Percentiles rank a stretch among this genome's conserved stretches.
phyloP scores from a whole-genome alignment of 2,888 invertebrate species.

The Dichetophora obliterata region DNA sequence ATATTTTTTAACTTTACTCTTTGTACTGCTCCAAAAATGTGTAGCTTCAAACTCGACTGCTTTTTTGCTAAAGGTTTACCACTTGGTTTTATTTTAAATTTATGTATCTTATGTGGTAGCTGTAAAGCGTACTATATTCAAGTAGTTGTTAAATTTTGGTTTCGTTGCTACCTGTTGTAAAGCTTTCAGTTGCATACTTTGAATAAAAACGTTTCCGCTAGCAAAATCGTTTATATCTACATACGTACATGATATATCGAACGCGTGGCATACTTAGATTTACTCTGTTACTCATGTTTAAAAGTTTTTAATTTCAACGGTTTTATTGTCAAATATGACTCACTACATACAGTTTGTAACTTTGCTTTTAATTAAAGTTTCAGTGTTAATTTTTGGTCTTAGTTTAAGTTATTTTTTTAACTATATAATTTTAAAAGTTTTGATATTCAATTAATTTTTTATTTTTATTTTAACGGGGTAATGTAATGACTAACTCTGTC shows the following conservation, averaged over 20 bases:
- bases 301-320: not conserved
- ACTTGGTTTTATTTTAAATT: no score
- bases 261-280: slow-evolving; percentile 10
- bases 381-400: not conserved
- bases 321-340: slow-evolving; percentile 35
- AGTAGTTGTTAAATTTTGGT: not conserved
- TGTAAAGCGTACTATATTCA: not conserved
- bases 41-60: no score
- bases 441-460: not conserved
- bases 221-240: not conserved
- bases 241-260: slow-evolving; percentile 28
- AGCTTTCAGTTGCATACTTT: no score
- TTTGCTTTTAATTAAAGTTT: not conserved
- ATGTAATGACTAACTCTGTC: not conserved
- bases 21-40: no score
- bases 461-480: not conserved
- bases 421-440: not conserved
- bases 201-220: not conserved
- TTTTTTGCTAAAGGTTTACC: no score
- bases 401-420: not conserved
- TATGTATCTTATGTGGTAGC: no score
- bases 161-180: not conserved
- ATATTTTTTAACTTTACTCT: no score
- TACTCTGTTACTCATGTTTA: slow-evolving; percentile 1
- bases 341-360: slow-evolving; percentile 19